Evolutionary conservation across 2,888 invertebrate species (phyloP), one percentile per base, ranked within the genome.

Genomic region (Athalia rosae): DNA sequence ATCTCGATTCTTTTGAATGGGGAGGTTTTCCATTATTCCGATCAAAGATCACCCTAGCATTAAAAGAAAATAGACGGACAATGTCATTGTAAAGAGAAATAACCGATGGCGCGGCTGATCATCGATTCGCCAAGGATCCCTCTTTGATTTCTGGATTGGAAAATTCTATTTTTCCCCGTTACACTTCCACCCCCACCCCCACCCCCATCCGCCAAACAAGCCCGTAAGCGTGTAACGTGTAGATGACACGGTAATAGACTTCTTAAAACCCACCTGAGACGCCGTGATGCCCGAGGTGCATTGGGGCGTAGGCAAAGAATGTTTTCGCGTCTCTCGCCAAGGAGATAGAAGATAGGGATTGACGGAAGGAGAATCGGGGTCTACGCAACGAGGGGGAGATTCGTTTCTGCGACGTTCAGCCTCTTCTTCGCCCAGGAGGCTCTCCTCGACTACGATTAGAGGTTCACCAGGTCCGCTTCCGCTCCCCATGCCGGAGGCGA

Each of bases 251-350:
- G 28, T 28, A 2, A 28, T 28, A 28, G 28, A 28, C 28, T 28
- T 28, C 2, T 28, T 28, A 28, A 9, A 71, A 15, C 78, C 80
- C 83, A 91, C 91, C 92, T 96, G 96, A 83, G 96, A 96, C 59
- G 96, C 96, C 62, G 96, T 96, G 78, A 96, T 96, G 71, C 96
- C 96, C 77, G 95, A 94, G 45, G 95, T 95, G 85, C 96, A 96
- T 83, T 95, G 94, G 2, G 96, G 96, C 0, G 96, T 96, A 2
- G 96, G 96, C 83, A 96, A 90, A 43, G 96, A 96, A 85, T 96
- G 95, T 86, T 96, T 96, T 84, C 96, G 92, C 0, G 94, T 93
- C 84, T 95, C 94, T 41, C 95, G 92, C 94, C 95, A 96, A 4
- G 96, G 96, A 0, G 96, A 96, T 77, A 96, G 90, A 71, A 96